phyloP scores from a whole-genome alignment of 2,888 invertebrate genomes.

The Anoncus sp. region DNA sequence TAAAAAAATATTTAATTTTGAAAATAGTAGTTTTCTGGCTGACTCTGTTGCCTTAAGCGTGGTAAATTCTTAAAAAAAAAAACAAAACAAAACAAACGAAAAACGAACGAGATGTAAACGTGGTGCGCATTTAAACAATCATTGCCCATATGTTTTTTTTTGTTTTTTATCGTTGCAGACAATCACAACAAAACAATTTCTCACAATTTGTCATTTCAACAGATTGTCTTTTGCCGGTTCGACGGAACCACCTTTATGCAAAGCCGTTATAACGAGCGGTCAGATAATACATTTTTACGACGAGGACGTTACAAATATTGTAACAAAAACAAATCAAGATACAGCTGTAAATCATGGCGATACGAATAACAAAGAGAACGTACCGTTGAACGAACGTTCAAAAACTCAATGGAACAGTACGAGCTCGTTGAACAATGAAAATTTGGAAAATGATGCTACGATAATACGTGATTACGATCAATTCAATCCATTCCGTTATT shows the following conservation, averaged over 20 bases:
- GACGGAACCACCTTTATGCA: constrained; percentile 56
- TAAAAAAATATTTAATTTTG: no score
- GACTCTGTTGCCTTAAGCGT: no score
- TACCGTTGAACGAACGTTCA: constrained; percentile 48
- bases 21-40: no score
- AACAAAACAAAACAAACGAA: no score
- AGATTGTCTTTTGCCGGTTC: constrained; percentile 63
- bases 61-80: no score
- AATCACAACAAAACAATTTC: not conserved
- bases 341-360: constrained; percentile 23
- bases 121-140: no score
- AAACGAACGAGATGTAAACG: no score
- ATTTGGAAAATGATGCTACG: constrained; percentile 50
- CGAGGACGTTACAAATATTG: constrained; percentile 36
- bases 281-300: constrained; percentile 54
- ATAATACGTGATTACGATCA: constrained; percentile 79
- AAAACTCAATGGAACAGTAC: constrained; percentile 39
- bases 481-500: constrained; percentile 85
- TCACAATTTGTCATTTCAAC: not conserved
- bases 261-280: constrained; percentile 43
- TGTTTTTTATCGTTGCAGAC: no score
- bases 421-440: constrained; percentile 42
- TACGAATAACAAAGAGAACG: constrained; percentile 56
- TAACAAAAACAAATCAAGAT: constrained; percentile 32
- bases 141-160: no score